Percentiles rank a stretch among this genome's conserved stretches.
phyloP scores from a whole-genome alignment of 2,797 vertebrate genomes.

The Loriculus beryllinus region DNA sequence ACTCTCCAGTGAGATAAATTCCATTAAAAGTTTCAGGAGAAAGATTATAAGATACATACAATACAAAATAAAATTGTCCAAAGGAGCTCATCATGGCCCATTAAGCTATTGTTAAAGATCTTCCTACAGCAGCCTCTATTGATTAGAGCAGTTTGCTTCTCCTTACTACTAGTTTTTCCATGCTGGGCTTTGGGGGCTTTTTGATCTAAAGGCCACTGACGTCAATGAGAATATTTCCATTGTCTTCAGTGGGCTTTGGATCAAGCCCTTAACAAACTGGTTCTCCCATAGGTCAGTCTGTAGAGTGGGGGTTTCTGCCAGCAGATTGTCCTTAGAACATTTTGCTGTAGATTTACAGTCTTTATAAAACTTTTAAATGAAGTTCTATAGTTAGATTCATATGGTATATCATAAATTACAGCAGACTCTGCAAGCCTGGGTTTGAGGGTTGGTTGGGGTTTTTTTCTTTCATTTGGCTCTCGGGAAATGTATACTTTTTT shows the following conservation, averaged over 20 bases:
- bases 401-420: conserved; percentile 68
- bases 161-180: conserved; percentile 43
- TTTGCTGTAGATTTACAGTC: conserved; percentile 62
- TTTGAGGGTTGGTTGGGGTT: background rate
- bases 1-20: conserved; percentile 63
- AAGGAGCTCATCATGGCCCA: conserved; percentile 24
- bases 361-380: conserved; percentile 69
- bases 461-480: conserved; percentile 34
- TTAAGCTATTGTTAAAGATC: conserved; percentile 48
- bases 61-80: conserved; percentile 40
- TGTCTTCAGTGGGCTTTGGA: conserved; percentile 43
- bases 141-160: conserved; percentile 50
- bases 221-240: conserved; percentile 50
- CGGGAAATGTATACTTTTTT: background rate
- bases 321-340: conserved; percentile 55
- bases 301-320: conserved; percentile 41
- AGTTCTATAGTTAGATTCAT: conserved; percentile 64
- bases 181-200: conserved; percentile 47
- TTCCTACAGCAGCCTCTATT: conserved; percentile 14
- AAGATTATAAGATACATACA: conserved; percentile 44
- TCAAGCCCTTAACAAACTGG: conserved; percentile 44
- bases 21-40: conserved; percentile 57
- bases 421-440: conserved; percentile 21
- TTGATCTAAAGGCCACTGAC: conserved; percentile 65
- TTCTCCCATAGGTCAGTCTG: conserved; percentile 54